These are phyloP conservation scores for Ormyrus rosae DNA, from an alignment of 2,888 invertebrate genomes.

Conservation along the genomic window DNA sequence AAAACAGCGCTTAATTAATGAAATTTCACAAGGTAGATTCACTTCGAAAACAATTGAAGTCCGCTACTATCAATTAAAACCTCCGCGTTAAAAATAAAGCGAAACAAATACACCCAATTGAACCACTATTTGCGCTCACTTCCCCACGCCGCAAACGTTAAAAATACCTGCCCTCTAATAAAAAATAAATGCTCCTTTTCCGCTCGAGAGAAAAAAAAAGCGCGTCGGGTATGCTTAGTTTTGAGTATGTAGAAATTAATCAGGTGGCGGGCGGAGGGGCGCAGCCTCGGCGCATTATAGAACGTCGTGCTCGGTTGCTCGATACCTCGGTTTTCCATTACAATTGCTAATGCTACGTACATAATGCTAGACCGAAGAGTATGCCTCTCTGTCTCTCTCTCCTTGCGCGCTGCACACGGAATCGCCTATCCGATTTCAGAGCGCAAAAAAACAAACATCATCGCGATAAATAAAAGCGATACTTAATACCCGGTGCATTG, in stretches of 20 bases:
- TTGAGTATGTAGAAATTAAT: conserved; percentile 28
- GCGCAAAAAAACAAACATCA: conserved; percentile 10
- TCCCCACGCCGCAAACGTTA: no score
- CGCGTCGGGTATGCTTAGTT: no score
- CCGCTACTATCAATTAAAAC: no score
- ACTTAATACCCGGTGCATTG: conserved; percentile 24
- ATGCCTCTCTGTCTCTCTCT: background rate
- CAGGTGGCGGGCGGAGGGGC: conserved; percentile 4
- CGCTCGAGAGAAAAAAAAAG: no score
- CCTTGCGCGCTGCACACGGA: conserved; percentile 4
- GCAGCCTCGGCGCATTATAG: conserved; percentile 22
- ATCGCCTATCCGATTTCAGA: conserved; percentile 38
- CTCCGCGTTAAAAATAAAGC: no score
- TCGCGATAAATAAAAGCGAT: conserved; percentile 31
- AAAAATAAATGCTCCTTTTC: no score
- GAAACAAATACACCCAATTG: no score
- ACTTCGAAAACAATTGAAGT: background rate
- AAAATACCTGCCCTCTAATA: no score
- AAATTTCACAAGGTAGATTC: no score
- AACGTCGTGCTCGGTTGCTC: conserved; percentile 39
- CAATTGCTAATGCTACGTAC: conserved; percentile 44
- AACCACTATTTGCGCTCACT: no score
- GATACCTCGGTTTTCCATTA: conserved; percentile 48
- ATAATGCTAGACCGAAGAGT: background rate
- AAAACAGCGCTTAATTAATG: no score